Base-by-base conservation (phyloP, 2,797 vertebrate species). In the Sebastes oblongus region DNA sequence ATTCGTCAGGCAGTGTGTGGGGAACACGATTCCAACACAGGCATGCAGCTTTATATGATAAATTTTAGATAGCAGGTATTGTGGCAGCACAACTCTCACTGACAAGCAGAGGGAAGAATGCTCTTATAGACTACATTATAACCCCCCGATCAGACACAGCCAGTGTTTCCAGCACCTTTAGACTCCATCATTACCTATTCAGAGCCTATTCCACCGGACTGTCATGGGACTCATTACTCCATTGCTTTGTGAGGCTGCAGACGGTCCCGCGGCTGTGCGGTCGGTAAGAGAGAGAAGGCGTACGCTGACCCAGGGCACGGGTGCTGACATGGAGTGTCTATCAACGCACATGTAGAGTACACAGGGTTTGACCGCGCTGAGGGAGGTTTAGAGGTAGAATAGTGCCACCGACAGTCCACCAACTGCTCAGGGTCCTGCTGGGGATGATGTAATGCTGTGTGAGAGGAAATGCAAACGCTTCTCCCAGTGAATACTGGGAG, bases 141-240 rank as follows among this genome's bases (percentile, higher is more conserved):
- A 84, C 75, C 80, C 81, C 54, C 64, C 56, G 66, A 91, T 92
- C 85, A 91, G 91, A 91, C 88, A 62, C 66, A 18, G 83, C 60
- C 84, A 62, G 67, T 82, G 82, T 91, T 83, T 88, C 84, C 86
- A 89, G 73, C 90, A 91, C 86, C 88, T 88, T 91, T 90, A 86
- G 86, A 81, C 90, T 92, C 87, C 80, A 88, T 93, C 92, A 93
- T 93, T 95, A 94, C 87, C 91, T 85, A 93, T 93, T 94, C 93
- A 91, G 91, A 85, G 77, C 78, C 82, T 76, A 82, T 90, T 91
- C 89, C 79, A 55, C 55, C 6, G 8, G 62, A 82, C 88, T 92
- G 88, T 92, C 94, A 86, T 87, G 92, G 91, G 92, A 92, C 92
- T 94, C 94, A 92, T 95, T 94, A 93, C 90, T 92, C 83, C 85